phyloP scores from a whole-genome alignment of 2,113 vertebrate genomes.

The Patagioenas fasciata region DNA sequence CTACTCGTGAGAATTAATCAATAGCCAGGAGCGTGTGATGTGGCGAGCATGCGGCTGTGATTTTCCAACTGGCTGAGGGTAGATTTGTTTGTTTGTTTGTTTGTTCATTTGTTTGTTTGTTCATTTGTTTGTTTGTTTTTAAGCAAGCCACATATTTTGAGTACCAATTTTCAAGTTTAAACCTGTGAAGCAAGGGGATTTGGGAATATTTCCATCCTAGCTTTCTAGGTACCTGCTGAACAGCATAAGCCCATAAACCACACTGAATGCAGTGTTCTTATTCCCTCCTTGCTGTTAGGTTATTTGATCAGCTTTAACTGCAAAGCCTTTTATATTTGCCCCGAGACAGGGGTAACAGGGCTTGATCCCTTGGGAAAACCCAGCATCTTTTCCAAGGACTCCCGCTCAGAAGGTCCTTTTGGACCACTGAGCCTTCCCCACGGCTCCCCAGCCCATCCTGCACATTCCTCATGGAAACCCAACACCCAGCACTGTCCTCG shows the following conservation, averaged over 20 bases:
- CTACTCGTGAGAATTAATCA: background rate
- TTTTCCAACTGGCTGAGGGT: background rate
- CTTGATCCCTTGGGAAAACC: background rate
- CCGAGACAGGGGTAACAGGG: background rate
- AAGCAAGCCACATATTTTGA: background rate
- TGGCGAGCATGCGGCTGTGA: rapidly evolving
- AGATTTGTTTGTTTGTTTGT: background rate
- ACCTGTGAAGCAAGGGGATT: background rate
- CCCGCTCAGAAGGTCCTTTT: background rate
- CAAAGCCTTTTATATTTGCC: background rate
- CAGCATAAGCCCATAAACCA: background rate
- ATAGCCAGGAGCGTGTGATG: background rate
- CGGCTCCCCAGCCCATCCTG: background rate
- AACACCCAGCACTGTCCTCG: background rate
- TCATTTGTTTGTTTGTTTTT: too few species aligned
- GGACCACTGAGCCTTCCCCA: background rate
- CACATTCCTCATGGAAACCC: background rate
- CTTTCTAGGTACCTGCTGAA: background rate
- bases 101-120: background rate
- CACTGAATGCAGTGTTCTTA: rapidly evolving
- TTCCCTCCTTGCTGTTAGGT: rapidly evolving
- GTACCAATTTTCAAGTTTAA: background rate
- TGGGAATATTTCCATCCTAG: background rate
- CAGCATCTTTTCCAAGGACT: background rate
- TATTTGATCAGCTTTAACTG: background rate